Evolutionary conservation across 2,888 invertebrate genomes (phyloP).

Genomic region (Ophioninae sp.): DNA sequence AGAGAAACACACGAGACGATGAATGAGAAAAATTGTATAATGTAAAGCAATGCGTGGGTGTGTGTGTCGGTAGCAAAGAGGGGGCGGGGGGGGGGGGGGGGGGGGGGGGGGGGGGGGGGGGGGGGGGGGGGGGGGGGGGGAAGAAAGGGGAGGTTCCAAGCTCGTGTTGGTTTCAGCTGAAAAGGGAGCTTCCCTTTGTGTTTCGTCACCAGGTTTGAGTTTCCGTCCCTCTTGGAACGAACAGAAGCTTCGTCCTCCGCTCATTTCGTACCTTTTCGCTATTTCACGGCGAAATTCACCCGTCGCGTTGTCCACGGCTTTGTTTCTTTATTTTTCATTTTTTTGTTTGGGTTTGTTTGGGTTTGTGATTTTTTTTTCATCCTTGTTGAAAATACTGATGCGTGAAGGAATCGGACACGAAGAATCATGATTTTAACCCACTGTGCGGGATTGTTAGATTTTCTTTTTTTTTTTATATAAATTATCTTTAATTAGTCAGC

Average conservation of each 20-base stretch:
- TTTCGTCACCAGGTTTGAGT: constrained; percentile 65
- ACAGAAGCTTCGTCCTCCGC: constrained; percentile 50
- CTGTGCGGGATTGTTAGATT: background rate
- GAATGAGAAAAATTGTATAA: constrained; percentile 26
- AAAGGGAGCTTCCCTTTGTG: constrained; percentile 65
- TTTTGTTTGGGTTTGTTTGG: background rate
- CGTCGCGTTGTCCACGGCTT: constrained; percentile 14
- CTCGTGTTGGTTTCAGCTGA: constrained; percentile 60
- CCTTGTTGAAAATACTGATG: background rate
- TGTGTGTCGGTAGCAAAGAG: too few relatives aligned
- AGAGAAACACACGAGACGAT: constrained; percentile 29
- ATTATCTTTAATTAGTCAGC: too few relatives aligned
- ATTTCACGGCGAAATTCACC: constrained; percentile 44
- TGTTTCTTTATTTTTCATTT: constrained; percentile 11
- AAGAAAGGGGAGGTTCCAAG: constrained; percentile 62
- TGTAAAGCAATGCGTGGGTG: background rate
- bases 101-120: constrained; percentile 9
- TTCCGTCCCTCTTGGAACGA: constrained; percentile 47
- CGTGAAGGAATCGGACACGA: background rate
- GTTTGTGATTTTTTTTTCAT: background rate
- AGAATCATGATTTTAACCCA: background rate
- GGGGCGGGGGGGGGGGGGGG: background rate
- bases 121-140: background rate
- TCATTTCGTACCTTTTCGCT: constrained; percentile 52
- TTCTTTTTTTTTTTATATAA: background rate